These are phyloP conservation scores for Trachythela sp. DNA, from an alignment of 64 coral and sea anemone species.

Conservation along the genomic window DNA sequence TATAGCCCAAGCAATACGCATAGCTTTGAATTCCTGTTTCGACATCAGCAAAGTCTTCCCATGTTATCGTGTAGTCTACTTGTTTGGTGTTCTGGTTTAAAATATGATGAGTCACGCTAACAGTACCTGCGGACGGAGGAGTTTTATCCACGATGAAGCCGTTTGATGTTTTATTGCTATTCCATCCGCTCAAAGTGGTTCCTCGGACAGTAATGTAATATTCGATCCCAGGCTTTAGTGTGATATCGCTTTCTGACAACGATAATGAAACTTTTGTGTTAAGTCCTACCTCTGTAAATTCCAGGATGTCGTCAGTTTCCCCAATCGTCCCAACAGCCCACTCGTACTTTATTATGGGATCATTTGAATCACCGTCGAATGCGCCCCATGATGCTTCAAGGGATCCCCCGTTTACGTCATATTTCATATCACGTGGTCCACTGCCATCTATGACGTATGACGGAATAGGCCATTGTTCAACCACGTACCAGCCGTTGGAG, in stretches of 20 bases:
- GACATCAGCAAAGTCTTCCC: slow-evolving; percentile 5
- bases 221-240: slow-evolving; percentile 35
- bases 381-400: slow-evolving; percentile 51
- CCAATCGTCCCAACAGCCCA: slow-evolving; percentile 52
- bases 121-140: slow-evolving; percentile 11
- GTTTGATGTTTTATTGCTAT: slow-evolving; percentile 35
- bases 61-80: neutral
- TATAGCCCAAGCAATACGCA: slow-evolving; percentile 27
- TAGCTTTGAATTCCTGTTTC: slow-evolving; percentile 26
- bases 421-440: slow-evolving; percentile 38
- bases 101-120: neutral
- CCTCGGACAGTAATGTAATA: slow-evolving; percentile 62
- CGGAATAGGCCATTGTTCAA: neutral
- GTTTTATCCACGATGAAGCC: slow-evolving; percentile 67
- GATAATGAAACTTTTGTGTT: slow-evolving; percentile 7
- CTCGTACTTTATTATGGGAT: slow-evolving; percentile 63
- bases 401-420: slow-evolving; percentile 17
- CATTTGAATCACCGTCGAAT: slow-evolving; percentile 43
- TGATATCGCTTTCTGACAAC: slow-evolving; percentile 38
- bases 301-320: slow-evolving; percentile 38
- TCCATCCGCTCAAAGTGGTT: slow-evolving; percentile 37
- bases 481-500: neutral
- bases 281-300: slow-evolving; percentile 55
- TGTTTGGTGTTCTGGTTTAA: neutral
- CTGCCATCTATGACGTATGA: slow-evolving; percentile 50